Percentiles rank a stretch among this genome's conserved stretches.
Conservation (phyloP, 2,888 invertebrate genomes). For the Leptarthrus brevirostris region DNA sequence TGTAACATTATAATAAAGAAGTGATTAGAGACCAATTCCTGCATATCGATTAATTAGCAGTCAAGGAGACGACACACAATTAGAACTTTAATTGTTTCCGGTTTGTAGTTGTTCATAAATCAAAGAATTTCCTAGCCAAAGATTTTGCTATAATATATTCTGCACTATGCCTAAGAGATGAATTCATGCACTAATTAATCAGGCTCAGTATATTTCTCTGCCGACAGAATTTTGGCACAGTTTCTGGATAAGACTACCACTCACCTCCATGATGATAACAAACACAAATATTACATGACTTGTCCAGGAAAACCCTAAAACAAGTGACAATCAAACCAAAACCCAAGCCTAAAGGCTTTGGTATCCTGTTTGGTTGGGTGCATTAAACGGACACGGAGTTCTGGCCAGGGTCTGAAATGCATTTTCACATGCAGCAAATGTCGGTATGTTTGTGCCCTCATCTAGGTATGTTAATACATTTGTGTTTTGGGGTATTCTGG, state of each 20-base stretch:
- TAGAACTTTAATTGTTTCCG: too few species aligned
- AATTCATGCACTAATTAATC: conserved; percentile 9
- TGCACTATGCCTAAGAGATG: too few species aligned
- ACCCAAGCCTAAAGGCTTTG: conserved; percentile 51
- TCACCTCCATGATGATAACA: conserved; percentile 48
- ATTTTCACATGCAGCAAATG: conserved; percentile 33
- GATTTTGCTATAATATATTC: too few species aligned
- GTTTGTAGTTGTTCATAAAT: too few species aligned
- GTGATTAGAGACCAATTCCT: too few species aligned
- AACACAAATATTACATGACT: conserved; percentile 52
- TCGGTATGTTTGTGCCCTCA: conserved; percentile 21
- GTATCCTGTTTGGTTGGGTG: conserved; percentile 47
- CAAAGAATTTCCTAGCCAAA: too few species aligned
- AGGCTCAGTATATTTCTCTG: neutral
- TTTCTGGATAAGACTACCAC: conserved; percentile 23
- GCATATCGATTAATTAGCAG: too few species aligned
- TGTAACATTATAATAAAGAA: too few species aligned
- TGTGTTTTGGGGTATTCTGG: conserved; percentile 51
- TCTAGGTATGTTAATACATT: conserved; percentile 47
- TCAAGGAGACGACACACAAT: too few species aligned
- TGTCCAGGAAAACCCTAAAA: conserved; percentile 55
- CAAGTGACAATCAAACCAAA: conserved; percentile 56
- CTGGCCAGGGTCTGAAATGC: conserved; percentile 46
- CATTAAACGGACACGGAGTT: conserved; percentile 34
- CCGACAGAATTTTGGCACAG: conserved; percentile 26